These are phyloP conservation scores for Arion vulgaris DNA, from an alignment of 1,140 invertebrate genomes.

Conservation along the genomic window DNA sequence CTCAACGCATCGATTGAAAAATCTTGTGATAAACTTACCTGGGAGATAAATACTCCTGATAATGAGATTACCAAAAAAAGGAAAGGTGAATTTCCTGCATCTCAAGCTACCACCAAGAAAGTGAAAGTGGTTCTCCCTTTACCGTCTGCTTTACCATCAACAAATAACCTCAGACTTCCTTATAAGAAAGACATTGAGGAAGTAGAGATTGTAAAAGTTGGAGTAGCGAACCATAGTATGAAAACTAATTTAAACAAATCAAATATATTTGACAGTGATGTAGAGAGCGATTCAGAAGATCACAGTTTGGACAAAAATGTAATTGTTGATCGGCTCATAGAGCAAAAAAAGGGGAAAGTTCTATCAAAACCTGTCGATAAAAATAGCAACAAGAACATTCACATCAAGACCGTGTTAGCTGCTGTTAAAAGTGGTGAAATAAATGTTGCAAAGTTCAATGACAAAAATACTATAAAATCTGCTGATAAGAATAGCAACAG, in stretches of 20 bases:
- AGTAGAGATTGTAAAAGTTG: conserved; percentile 26
- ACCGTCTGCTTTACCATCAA: conserved; percentile 3
- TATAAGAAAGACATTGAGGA: conserved; percentile 15
- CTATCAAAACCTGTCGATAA: too few species aligned
- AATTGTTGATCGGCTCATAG: too few species aligned
- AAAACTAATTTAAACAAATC: neutral
- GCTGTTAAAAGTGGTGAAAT: too few species aligned
- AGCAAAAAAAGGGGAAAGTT: too few species aligned
- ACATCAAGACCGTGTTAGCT: too few species aligned
- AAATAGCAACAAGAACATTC: too few species aligned
- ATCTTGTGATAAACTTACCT: conserved; percentile 47
- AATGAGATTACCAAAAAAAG: conserved; percentile 55
- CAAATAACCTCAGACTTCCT: neutral
- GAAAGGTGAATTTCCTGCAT: conserved; percentile 54
- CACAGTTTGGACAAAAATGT: neutral
- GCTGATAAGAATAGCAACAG: neutral
- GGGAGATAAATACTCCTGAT: conserved; percentile 55
- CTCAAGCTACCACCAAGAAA: neutral
- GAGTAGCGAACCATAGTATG: neutral
- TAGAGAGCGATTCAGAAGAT: conserved; percentile 16
- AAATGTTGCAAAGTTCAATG: too few species aligned
- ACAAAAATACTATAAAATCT: too few species aligned
- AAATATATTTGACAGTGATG: conserved; percentile 31
- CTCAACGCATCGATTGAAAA: neutral
- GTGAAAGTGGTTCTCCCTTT: neutral